Conservation (phyloP, 2,113 vertebrate genomes). For the Camarhynchus parvulus region DNA sequence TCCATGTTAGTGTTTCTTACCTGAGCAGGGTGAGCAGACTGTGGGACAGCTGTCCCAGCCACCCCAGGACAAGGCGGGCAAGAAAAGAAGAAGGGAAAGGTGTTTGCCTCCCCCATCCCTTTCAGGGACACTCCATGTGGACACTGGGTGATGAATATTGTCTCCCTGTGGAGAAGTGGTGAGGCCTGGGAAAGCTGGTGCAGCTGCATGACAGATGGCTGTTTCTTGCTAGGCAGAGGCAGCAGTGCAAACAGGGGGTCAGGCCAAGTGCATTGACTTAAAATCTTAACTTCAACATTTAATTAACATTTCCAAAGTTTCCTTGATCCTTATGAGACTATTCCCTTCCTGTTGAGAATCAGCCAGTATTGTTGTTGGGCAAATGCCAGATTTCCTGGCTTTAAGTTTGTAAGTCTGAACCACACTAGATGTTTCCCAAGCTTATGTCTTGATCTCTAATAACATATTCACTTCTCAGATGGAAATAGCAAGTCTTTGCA, state of each 20-base stretch:
- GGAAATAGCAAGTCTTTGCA: not conserved
- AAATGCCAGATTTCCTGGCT: not conserved
- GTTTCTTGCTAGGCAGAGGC: not conserved
- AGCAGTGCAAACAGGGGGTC: not conserved
- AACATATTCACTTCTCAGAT: not conserved
- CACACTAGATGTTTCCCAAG: not conserved
- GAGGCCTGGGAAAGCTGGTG: not conserved
- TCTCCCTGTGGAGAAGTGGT: not conserved
- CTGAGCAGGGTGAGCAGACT: not conserved
- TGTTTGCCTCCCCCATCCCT: not conserved
- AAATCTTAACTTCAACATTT: not conserved
- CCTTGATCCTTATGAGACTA: not conserved
- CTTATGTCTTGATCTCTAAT: not conserved
- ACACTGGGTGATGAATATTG: not conserved
- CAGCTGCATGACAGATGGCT: not conserved
- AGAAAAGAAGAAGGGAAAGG: not conserved
- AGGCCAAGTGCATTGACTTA: not conserved
- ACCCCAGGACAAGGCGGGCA: rapidly evolving
- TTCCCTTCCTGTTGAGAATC: not conserved
- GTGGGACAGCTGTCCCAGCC: not conserved
- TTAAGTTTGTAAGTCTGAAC: not conserved
- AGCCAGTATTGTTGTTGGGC: not conserved
- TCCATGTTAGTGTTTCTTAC: not conserved
- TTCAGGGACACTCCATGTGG: rapidly evolving
- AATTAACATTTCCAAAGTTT: slow-evolving; percentile 6